These are phyloP conservation scores for Philopedon plagiatum DNA, from an alignment of 2,888 invertebrate genomes.

Conservation along the genomic window DNA sequence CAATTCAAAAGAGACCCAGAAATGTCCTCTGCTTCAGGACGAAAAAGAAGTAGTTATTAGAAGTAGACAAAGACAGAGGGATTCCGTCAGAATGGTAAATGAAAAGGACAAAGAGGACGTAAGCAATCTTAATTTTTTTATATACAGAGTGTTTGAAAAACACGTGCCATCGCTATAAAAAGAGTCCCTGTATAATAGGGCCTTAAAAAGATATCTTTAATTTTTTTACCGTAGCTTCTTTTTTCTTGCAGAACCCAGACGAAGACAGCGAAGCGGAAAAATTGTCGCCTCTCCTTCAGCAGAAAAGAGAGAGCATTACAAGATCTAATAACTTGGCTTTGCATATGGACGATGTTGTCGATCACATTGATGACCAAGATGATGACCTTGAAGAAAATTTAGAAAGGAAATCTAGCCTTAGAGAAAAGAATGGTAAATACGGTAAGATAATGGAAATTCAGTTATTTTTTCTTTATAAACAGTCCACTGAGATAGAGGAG, in stretches of 20 bases:
- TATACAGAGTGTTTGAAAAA: slow-evolving; percentile 41
- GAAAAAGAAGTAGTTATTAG: slow-evolving; percentile 59
- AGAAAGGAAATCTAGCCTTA: slow-evolving; percentile 29
- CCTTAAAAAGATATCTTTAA: too few species aligned
- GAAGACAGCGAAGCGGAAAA: slow-evolving; percentile 89
- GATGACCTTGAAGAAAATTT: slow-evolving; percentile 67
- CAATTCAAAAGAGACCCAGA: slow-evolving; percentile 67
- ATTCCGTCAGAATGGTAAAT: slow-evolving; percentile 74
- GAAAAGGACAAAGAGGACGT: slow-evolving; percentile 72
- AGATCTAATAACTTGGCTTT: slow-evolving; percentile 65
- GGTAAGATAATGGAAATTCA: slow-evolving; percentile 53
- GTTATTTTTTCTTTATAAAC: too few species aligned
- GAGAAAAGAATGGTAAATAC: slow-evolving; percentile 57
- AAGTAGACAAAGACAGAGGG: slow-evolving; percentile 67
- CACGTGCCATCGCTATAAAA: too few species aligned
- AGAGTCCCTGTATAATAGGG: too few species aligned
- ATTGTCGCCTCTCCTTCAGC: slow-evolving; percentile 80
- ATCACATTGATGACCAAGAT: slow-evolving; percentile 76
- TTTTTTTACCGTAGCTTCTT: too few species aligned
- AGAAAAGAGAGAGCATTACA: slow-evolving; percentile 62
- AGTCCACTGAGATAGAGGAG: too few species aligned
- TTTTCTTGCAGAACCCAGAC: slow-evolving; percentile 70
- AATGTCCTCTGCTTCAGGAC: slow-evolving; percentile 64
- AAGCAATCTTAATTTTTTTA: slow-evolving; percentile 5
- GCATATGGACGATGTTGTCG: slow-evolving; percentile 71